Percentiles rank a stretch among this genome's conserved stretches.
Conservation (phyloP, 2,888 invertebrate genomes). For the Cryptophagus acutangulus region DNA sequence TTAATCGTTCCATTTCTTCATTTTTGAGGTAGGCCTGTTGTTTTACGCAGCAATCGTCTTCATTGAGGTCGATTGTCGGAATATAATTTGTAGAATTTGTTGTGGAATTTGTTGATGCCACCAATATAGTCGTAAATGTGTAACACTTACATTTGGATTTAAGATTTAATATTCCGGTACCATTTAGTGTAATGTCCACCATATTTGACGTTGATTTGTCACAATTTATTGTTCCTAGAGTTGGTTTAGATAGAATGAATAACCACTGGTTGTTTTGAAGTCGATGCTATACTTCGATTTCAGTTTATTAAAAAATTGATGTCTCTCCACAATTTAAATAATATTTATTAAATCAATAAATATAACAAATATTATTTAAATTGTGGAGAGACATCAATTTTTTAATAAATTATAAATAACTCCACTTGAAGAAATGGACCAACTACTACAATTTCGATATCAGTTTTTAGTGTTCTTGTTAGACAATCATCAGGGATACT, state of each 20-base stretch:
- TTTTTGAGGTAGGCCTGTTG: neutral
- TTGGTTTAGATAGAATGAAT: neutral
- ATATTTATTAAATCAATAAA: no score
- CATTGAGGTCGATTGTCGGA: neutral
- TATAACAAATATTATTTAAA: no score
- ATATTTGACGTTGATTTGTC: no score
- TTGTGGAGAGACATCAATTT: no score
- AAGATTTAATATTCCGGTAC: neutral
- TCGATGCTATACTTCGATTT: no score
- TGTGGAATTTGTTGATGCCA: neutral
- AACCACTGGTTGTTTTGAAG: neutral
- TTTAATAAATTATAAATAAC: no score
- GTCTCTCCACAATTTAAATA: no score
- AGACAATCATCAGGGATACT: neutral
- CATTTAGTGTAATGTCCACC: no score
- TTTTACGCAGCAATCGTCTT: neutral
- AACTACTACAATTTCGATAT: neutral
- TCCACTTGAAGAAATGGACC: no score
- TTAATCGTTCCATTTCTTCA: neutral
- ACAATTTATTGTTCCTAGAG: neutral
- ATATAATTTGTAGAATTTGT: neutral
- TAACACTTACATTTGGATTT: neutral
- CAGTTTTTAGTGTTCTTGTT: neutral
- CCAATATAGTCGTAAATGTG: neutral
- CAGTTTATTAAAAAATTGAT: no score